A percentile compares a stretch with the other conserved stretches of the same genome.
These are phyloP conservation scores for Donacobius atricapilla DNA, from an alignment of 2,113 vertebrate species.

Conservation along the genomic window DNA sequence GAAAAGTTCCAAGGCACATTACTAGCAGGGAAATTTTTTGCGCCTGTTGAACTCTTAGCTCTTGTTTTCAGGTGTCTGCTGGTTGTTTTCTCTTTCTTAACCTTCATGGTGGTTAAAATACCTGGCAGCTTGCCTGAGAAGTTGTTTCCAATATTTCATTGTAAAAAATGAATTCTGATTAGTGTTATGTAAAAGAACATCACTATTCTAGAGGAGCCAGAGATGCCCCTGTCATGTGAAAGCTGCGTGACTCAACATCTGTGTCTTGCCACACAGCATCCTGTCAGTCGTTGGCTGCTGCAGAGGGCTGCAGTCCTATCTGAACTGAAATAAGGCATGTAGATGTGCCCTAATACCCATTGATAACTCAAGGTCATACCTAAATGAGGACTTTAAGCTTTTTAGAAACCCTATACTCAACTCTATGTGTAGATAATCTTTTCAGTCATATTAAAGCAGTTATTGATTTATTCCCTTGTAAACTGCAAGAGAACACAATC, in stretches of 20 bases:
- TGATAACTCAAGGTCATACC: not conserved
- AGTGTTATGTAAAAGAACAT: not conserved
- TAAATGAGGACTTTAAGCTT: not conserved
- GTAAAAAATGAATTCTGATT: not conserved
- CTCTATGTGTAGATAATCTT: not conserved
- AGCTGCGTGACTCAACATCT: fast-evolving
- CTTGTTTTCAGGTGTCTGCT: not conserved
- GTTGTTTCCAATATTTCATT: not conserved
- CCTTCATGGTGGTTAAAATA: not conserved
- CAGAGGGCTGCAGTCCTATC: not conserved
- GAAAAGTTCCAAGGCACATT: not conserved
- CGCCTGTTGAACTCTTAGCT: not conserved
- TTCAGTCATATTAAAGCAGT: not conserved
- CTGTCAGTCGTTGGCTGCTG: not conserved
- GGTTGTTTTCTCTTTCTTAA: not conserved
- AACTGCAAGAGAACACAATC: not conserved
- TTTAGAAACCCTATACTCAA: not conserved
- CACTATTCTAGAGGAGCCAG: not conserved
- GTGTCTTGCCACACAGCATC: not conserved
- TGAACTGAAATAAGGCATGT: not conserved
- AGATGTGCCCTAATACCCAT: not conserved
- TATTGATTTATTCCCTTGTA: not conserved
- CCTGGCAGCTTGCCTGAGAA: not conserved
- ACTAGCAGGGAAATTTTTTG: not conserved
- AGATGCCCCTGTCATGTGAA: not conserved